phyloP scores from a whole-genome alignment of 2,797 vertebrate genomes.

The Oreochromis grahami region DNA sequence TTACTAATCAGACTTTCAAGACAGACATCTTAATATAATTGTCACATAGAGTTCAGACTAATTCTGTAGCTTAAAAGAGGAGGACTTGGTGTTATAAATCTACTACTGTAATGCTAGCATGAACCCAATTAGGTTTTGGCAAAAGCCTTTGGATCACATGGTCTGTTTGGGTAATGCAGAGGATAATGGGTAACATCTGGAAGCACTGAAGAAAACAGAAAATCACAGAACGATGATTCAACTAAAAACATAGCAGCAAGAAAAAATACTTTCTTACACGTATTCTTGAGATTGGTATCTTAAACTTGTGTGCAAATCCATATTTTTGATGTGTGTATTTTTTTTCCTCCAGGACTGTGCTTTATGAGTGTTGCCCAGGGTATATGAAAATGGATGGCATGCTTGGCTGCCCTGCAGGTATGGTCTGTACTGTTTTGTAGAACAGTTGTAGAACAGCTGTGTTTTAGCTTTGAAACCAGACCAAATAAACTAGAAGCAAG shows the following conservation, averaged over 20 bases:
- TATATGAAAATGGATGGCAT: slow-evolving; percentile 90
- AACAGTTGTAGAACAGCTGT: slow-evolving; percentile 22
- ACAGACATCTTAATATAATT: slow-evolving; percentile 24
- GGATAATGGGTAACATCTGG: slow-evolving; percentile 62
- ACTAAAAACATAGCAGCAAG: slow-evolving; percentile 14
- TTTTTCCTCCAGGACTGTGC: slow-evolving; percentile 78
- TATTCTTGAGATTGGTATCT: neutral
- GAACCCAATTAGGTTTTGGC: slow-evolving; percentile 47
- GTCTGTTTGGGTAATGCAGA: slow-evolving; percentile 41
- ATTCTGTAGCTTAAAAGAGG: slow-evolving; percentile 50
- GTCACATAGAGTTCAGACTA: slow-evolving; percentile 10
- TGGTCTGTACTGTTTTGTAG: neutral
- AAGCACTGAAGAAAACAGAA: slow-evolving; percentile 14
- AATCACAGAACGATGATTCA: slow-evolving; percentile 28
- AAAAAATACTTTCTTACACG: neutral
- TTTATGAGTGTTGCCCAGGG: slow-evolving; percentile 97
- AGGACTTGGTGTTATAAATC: slow-evolving; percentile 26
- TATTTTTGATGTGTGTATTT: slow-evolving; percentile 2
- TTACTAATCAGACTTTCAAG: slow-evolving; percentile 8
- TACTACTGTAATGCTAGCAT: slow-evolving; percentile 40
- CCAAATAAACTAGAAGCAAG: neutral
- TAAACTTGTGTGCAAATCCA: neutral
- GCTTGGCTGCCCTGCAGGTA: slow-evolving; percentile 96
- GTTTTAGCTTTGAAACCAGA: neutral
- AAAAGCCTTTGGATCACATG: slow-evolving; percentile 35